A percentile compares a stretch with the other conserved stretches of the same genome.
Evolutionary conservation across 2,797 vertebrate species (phyloP).

Genomic region (Alfaro cultratus): DNA sequence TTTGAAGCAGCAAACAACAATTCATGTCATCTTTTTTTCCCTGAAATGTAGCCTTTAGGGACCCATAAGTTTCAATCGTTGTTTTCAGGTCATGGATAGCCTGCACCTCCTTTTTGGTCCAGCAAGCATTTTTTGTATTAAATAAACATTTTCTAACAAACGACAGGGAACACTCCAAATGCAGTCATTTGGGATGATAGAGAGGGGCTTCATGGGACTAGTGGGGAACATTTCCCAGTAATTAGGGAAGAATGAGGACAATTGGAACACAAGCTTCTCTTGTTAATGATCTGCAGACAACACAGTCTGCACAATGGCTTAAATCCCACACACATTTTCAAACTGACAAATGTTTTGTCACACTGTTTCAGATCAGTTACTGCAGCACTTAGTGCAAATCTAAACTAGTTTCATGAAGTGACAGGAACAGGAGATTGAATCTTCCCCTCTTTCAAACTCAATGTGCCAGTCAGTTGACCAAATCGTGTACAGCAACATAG

Average conservation of each 20-base stretch:
- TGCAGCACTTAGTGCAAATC: background rate
- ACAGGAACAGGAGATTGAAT: conserved; percentile 6
- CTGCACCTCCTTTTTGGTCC: conserved; percentile 25
- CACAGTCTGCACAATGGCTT: conserved; percentile 25
- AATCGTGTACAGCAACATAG: conserved; percentile 5
- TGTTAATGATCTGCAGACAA: conserved; percentile 70
- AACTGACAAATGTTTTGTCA: conserved; percentile 27
- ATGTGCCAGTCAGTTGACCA: conserved; percentile 19
- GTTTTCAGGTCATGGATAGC: background rate
- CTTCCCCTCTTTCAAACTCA: conserved; percentile 7
- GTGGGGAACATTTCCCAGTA: conserved; percentile 70
- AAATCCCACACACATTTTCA: conserved; percentile 34
- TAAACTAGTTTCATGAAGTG: conserved; percentile 23
- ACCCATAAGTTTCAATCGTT: background rate
- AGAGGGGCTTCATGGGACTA: conserved; percentile 62
- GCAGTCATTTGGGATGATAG: conserved; percentile 64
- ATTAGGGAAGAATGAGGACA: conserved; percentile 69
- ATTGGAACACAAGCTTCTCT: conserved; percentile 54
- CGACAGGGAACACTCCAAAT: conserved; percentile 54
- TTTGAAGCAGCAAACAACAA: background rate
- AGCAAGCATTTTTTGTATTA: conserved; percentile 33
- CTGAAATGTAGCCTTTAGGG: background rate
- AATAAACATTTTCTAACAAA: conserved; percentile 38
- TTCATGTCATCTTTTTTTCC: background rate
- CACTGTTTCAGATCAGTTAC: conserved; percentile 1